Evolutionary conservation across 2,113 vertebrate genomes (phyloP), one percentile per base, ranked within the genome.

Genomic region (Notothenia coriiceps): DNA sequence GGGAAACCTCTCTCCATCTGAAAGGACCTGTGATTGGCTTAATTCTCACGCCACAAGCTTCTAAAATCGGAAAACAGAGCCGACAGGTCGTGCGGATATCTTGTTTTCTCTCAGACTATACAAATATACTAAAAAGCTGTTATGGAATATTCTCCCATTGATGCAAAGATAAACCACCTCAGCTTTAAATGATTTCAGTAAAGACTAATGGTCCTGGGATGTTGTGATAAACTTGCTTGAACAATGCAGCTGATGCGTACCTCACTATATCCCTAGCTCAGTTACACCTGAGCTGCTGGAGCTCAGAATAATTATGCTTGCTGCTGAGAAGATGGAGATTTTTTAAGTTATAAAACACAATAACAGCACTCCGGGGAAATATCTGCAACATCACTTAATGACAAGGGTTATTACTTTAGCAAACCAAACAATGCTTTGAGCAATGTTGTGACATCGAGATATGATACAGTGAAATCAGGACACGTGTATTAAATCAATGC

Each of bases 251-350:
- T 70, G 77, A 81, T 79, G 50, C 44, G 9, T 2, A 20, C 25
- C 20, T 5, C 64, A 35, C 40, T 8, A 18, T 54, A 59, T 35
- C 52, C 66, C 74, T 66, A 66, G 70, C 68, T 81, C 62, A 81
- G 76, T 87, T 77, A 86, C 54, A 74, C 35, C 10, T 40, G 33
- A 69, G 40, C 55, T 59, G n/a, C 75, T 40, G 59, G 63, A 35
- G 54, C 57, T 75, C 49, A 60, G 79, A 51, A 59, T 47, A 40
- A 76, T 88, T 71, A 20, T 59, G 33, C 81, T 47, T 51, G 14
- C 55, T 57, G 74, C 69, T 54, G 77, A 80, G 63, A 61, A 60
- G 61, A 79, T 20, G 43, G 35, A 51, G 52, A 75, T 18, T 2
- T 54, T 29, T 67, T 69, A 22, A 43, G 62, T 33, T 62, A 79